Percentiles rank a stretch among this genome's conserved stretches.
phyloP scores from a whole-genome alignment of 2,113 vertebrate genomes.

The Romanogobio albipinnatus region DNA sequence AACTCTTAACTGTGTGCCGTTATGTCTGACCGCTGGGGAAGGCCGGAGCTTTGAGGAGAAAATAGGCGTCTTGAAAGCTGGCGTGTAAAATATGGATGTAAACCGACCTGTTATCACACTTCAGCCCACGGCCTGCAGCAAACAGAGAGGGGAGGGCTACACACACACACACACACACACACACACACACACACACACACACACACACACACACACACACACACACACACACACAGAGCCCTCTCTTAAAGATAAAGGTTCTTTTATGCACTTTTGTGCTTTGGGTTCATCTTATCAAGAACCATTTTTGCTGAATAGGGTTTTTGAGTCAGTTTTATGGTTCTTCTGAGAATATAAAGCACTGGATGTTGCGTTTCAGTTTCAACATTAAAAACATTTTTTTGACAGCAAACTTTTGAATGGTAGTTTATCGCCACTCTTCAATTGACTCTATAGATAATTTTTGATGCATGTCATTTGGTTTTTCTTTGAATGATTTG shows the following conservation, averaged over 20 bases:
- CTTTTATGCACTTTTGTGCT: neutral
- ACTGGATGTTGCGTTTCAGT: neutral
- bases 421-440: too few relatives aligned
- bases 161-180: neutral
- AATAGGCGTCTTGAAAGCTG: slow-evolving; percentile 14
- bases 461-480: too few relatives aligned
- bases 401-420: too few relatives aligned
- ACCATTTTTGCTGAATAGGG: neutral
- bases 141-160: neutral
- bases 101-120: slow-evolving; percentile 5
- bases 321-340: neutral
- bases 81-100: slow-evolving; percentile 31
- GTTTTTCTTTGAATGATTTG: too few relatives aligned
- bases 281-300: neutral
- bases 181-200: too few relatives aligned
- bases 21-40: slow-evolving; percentile 21
- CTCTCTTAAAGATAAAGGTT: neutral
- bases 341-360: neutral
- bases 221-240: too few relatives aligned
- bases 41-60: slow-evolving; percentile 10
- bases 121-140: neutral
- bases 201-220: too few relatives aligned
- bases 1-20: slow-evolving; percentile 37
- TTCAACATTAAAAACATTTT: too few relatives aligned
- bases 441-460: too few relatives aligned